Evolutionary conservation across 2,888 invertebrate species (phyloP), one percentile per base, ranked within the genome.

Genomic region (Melinaea menophilus): DNA sequence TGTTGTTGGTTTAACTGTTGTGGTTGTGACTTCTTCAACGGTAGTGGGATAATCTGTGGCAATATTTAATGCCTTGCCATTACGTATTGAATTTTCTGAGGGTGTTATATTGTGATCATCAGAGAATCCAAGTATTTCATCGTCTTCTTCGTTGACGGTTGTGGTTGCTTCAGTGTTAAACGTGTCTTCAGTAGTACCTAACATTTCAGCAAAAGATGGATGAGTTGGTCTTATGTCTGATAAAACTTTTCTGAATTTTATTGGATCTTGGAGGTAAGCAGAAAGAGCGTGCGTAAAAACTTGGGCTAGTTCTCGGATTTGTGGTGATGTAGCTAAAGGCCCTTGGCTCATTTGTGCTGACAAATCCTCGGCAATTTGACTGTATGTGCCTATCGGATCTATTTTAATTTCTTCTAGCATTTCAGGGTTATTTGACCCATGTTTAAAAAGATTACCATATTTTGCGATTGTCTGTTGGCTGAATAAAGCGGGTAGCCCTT

Each of bases 211-310:
- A 56, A 88, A 87, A 2, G 94, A 92, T 0, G 95, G 95, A 73
- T 95, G 95, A 0, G 95, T 96, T 0, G 96, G 96, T 75, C 96
- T 91, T 1, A 95, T 94, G 70, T 95, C 94, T 5, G 95, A 94
- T 31, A 97, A 81, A 31, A 94, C 94, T 75, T 94, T 94, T 70
- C 95, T 93, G 73, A 96, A 96, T 60, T 94, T 94, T n/a, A 94
- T 94, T 0, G 96, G 96, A 80, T 96, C 95, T 81, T 96, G 94
- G 4, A 97, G 87, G 72, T 96, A 97, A 0, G 95, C 95, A 1
- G 95, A 95, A 13, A 97, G 82, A 0, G 96, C 96, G 75, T 95
- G 94, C 0, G 96, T 96, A 74, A 97, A 97, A 3, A 96, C 95
- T 82, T 95, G 95, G 0, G 96, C 96, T 4, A 96, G 82, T 81